Percentiles rank a stretch among this genome's conserved stretches.
Conservation (phyloP, 2,113 vertebrate genomes). For the Psettodes erumei region DNA sequence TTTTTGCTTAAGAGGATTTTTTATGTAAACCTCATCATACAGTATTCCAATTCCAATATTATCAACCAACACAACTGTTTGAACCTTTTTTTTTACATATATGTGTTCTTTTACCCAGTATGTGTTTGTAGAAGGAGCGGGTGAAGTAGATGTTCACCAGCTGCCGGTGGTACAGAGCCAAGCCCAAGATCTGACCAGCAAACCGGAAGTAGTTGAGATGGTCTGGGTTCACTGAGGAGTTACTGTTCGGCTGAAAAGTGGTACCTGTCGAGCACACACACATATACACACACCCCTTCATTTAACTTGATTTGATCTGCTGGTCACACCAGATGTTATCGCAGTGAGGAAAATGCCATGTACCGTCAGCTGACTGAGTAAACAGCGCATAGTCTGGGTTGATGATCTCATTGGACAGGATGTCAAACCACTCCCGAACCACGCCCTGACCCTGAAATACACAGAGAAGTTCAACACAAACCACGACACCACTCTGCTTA, state of each 20-base stretch:
- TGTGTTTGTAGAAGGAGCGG: constrained; percentile 99
- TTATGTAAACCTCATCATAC: too few species aligned
- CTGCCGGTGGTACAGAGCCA: constrained; percentile 96
- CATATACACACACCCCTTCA: not conserved
- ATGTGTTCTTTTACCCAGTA: constrained; percentile 86
- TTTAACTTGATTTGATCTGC: not conserved
- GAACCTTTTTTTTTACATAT: not conserved
- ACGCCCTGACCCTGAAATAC: constrained; percentile 93
- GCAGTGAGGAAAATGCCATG: not conserved
- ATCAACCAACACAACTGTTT: not conserved
- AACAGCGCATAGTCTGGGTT: constrained; percentile 98
- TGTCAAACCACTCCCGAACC: constrained; percentile 99
- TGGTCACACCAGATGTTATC: not conserved
- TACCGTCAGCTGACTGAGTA: constrained; percentile 98
- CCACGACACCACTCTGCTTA: not conserved
- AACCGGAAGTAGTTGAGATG: constrained; percentile 98
- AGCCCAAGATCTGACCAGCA: constrained; percentile 94
- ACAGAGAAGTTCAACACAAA: constrained; percentile 19
- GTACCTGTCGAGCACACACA: constrained; percentile 84
- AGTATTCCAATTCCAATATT: too few species aligned
- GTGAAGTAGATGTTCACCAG: constrained; percentile 99
- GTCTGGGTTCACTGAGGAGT: constrained; percentile 98
- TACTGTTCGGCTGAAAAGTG: constrained; percentile 98
- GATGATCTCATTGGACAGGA: constrained; percentile 98
- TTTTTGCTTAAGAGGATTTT: too few species aligned